Conservation (phyloP, 2,888 invertebrate genomes). For the Crioceris asparagi region DNA sequence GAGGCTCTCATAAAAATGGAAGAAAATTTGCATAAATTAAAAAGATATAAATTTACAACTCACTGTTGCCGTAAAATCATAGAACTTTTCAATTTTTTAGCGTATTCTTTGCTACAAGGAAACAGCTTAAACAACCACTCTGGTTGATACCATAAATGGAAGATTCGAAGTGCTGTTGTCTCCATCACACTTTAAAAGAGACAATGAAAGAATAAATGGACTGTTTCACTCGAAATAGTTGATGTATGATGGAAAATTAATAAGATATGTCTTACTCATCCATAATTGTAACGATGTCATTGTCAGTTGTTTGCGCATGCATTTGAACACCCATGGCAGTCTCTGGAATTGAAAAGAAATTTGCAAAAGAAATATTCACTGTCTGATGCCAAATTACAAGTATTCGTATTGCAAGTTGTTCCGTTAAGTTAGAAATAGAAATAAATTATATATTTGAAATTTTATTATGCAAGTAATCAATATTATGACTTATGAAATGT, state of each 20-base stretch:
- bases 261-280: conserved; percentile 16
- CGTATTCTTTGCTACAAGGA: conserved; percentile 6
- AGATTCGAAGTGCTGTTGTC: conserved; percentile 7
- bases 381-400: too few relatives aligned
- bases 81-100: conserved; percentile 2
- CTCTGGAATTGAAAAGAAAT: too few relatives aligned
- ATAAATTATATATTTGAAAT: too few relatives aligned
- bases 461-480: too few relatives aligned
- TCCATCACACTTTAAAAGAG: conserved; percentile 9
- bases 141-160: conserved; percentile 11
- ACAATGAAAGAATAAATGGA: not conserved
- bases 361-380: too few relatives aligned
- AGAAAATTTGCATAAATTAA: not conserved
- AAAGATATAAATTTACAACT: too few relatives aligned
- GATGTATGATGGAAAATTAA: too few relatives aligned
- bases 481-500: too few relatives aligned
- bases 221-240: not conserved
- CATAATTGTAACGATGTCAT: conserved; percentile 8
- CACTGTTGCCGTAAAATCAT: conserved; percentile 8
- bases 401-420: too few relatives aligned
- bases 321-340: conserved; percentile 14
- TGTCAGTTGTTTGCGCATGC: conserved; percentile 11
- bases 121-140: conserved; percentile 10
- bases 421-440: too few relatives aligned
- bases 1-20: not conserved